These are phyloP conservation scores for Sitta carolinensis DNA, from an alignment of 2,797 vertebrate genomes.

Conservation along the genomic window DNA sequence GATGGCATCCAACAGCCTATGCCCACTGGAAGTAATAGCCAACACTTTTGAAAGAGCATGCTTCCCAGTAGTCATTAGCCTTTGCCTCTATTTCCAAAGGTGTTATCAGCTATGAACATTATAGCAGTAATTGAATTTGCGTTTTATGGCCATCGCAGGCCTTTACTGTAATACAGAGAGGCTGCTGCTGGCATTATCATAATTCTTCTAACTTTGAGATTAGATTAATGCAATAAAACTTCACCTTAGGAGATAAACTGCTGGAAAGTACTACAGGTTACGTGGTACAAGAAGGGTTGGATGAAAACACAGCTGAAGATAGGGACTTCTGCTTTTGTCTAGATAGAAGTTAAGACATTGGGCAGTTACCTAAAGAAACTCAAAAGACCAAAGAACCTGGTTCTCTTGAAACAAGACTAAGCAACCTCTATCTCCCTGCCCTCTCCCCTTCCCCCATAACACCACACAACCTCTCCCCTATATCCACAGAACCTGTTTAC, in stretches of 20 bases:
- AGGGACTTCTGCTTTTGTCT: neutral
- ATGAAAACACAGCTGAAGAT: neutral
- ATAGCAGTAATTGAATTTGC: constrained; percentile 43
- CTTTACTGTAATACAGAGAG: constrained; percentile 7
- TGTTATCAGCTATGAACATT: constrained; percentile 46
- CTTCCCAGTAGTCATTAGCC: neutral
- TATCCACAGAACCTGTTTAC: neutral
- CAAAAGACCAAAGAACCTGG: neutral
- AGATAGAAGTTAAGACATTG: neutral
- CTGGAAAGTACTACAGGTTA: neutral
- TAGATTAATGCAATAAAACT: constrained; percentile 55
- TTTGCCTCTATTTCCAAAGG: neutral
- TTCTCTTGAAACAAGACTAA: neutral
- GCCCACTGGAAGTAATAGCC: neutral
- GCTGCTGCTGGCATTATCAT: constrained; percentile 12
- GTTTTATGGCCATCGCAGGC: constrained; percentile 46
- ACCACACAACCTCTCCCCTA: neutral
- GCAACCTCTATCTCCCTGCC: neutral
- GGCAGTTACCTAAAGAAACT: neutral
- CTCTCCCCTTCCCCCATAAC: neutral
- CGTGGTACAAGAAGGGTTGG: neutral
- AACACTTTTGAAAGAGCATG: neutral
- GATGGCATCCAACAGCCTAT: neutral
- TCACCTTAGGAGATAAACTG: neutral
- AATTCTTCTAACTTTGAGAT: constrained; percentile 41